Percentiles rank a stretch among this genome's conserved stretches.
Evolutionary conservation across 92 coral and sea anemone species (phyloP).

Genomic region (Palythoa caribaeorum): DNA sequence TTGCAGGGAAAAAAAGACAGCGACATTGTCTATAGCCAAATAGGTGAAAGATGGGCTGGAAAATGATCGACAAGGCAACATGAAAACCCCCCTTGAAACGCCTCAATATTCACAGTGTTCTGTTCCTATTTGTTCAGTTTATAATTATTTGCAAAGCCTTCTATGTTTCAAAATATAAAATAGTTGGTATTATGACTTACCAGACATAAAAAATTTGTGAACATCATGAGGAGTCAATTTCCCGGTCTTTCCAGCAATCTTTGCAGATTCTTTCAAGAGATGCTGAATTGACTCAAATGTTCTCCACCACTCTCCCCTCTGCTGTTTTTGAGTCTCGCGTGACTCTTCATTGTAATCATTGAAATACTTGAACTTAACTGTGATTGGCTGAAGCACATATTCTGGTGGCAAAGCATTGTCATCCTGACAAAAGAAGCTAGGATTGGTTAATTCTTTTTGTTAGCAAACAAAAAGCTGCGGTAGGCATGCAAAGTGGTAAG

Average conservation of each 20-base stretch:
- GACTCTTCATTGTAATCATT: constrained; percentile 75
- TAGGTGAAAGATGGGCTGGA: too few species aligned
- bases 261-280: constrained; percentile 68
- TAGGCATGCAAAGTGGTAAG: not conserved
- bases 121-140: too few species aligned
- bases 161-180: not conserved
- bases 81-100: too few species aligned
- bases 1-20: too few species aligned
- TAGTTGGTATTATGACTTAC: constrained; percentile 27
- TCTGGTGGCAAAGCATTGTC: constrained; percentile 79
- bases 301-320: constrained; percentile 83
- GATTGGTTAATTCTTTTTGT: not conserved
- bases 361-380: constrained; percentile 68
- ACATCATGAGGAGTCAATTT: constrained; percentile 63
- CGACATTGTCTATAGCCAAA: too few species aligned
- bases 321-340: constrained; percentile 54
- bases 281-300: constrained; percentile 75
- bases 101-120: too few species aligned
- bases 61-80: too few species aligned
- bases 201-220: constrained; percentile 83
- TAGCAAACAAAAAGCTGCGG: not conserved
- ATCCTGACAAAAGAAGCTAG: constrained; percentile 53
- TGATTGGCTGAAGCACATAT: constrained; percentile 89
- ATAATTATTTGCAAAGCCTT: not conserved
- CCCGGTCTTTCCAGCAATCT: constrained; percentile 65